These are phyloP conservation scores for Toxotes chatareus DNA, from an alignment of 2,113 vertebrate species.

Conservation along the genomic window DNA sequence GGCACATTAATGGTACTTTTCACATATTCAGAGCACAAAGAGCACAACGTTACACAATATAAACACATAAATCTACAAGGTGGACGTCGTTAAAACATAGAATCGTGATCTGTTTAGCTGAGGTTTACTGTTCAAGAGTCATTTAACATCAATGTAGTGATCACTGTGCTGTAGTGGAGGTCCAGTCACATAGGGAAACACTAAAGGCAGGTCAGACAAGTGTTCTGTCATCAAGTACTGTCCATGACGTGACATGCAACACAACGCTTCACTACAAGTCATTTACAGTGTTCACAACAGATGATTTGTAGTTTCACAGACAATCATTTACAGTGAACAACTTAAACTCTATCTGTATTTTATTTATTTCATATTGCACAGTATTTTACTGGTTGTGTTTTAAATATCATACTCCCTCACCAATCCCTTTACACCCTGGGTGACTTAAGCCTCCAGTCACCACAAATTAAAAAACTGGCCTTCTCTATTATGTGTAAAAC, in stretches of 20 bases:
- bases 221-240: conserved; percentile 8
- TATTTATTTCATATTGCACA: conserved; percentile 64
- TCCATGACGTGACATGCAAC: conserved; percentile 22
- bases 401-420: background rate
- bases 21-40: conserved; percentile 32
- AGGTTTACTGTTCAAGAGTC: conserved; percentile 21
- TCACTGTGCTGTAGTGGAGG: conserved; percentile 27
- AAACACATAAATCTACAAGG: conserved; percentile 54
- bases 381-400: conserved; percentile 43
- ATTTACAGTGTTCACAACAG: background rate
- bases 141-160: conserved; percentile 8
- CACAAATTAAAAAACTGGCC: conserved; percentile 11
- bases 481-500: conserved; percentile 1
- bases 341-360: conserved; percentile 5
- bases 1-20: conserved; percentile 69
- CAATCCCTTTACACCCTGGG: conserved; percentile 36
- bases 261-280: conserved; percentile 28
- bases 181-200: conserved; percentile 27
- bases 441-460: conserved; percentile 14
- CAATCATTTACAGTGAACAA: background rate
- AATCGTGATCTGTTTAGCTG: conserved; percentile 18
- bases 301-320: conserved; percentile 24
- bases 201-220: background rate
- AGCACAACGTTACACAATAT: conserved; percentile 52
- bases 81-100: conserved; percentile 30